A percentile compares a stretch with the other conserved stretches of the same genome.
Evolutionary conservation across 2,888 invertebrate species (phyloP).

Genomic region (Pteria penguin): DNA sequence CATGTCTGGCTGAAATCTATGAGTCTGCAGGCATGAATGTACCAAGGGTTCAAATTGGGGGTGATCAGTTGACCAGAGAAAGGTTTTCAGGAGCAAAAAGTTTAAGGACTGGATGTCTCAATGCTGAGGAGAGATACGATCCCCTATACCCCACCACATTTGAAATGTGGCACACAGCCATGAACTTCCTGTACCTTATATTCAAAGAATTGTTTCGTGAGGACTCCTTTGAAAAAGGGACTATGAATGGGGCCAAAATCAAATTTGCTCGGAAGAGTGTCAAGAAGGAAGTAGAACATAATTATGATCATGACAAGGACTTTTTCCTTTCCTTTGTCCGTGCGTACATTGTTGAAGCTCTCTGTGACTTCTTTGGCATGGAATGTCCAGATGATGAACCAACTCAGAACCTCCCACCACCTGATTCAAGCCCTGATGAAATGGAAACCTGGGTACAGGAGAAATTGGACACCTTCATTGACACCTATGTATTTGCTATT

Average conservation of each 20-base stretch:
- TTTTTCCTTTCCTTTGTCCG: slow-evolving; percentile 24
- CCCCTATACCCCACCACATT: slow-evolving; percentile 27
- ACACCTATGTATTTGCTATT: slow-evolving; percentile 1
- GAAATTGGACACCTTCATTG: slow-evolving; percentile 8
- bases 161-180: slow-evolving; percentile 21
- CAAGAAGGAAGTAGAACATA: slow-evolving; percentile 10
- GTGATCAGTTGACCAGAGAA: slow-evolving; percentile 17
- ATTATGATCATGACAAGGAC: slow-evolving; percentile 27
- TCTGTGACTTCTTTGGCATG: slow-evolving; percentile 21
- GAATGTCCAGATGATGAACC: background rate
- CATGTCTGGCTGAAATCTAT: background rate
- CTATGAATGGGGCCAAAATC: slow-evolving; percentile 7
- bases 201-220: slow-evolving; percentile 16
- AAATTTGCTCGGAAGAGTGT: slow-evolving; percentile 17
- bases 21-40: background rate
- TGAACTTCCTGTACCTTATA: slow-evolving; percentile 18
- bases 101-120: slow-evolving; percentile 11
- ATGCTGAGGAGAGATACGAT: background rate
- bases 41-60: background rate
- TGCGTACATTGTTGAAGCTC: slow-evolving; percentile 7
- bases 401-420: slow-evolving; percentile 17
- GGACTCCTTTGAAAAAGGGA: slow-evolving; percentile 9
- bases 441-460: background rate
- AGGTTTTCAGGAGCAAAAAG: slow-evolving; percentile 28
- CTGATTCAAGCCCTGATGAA: background rate